phyloP scores from a whole-genome alignment of 2,113 vertebrate genomes.

The Rhabdomys dilectus region DNA sequence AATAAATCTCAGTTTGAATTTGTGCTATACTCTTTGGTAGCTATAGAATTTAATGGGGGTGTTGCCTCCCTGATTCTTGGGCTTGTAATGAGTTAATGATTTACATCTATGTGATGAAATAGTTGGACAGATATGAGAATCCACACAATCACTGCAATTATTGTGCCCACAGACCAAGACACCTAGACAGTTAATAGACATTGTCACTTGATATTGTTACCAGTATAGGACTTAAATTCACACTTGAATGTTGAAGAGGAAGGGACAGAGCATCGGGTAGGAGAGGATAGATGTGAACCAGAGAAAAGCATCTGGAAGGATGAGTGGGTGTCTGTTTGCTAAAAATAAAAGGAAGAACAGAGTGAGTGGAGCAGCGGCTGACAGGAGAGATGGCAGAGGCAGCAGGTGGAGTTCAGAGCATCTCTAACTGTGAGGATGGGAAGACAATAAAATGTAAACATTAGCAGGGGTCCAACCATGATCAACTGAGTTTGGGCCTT shows the following conservation, averaged over 20 bases:
- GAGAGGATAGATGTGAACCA: not conserved
- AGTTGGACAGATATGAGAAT: not conserved
- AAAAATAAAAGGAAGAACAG: not conserved
- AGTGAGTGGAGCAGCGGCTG: not conserved
- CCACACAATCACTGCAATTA: not conserved
- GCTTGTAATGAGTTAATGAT: not conserved
- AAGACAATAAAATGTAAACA: not conserved
- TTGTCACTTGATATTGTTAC: not conserved
- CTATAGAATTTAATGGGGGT: not conserved
- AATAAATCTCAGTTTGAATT: not conserved
- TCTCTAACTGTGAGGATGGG: not conserved
- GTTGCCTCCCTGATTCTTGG: not conserved
- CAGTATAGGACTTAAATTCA: not conserved
- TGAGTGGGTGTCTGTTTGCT: not conserved
- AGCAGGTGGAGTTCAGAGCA: not conserved
- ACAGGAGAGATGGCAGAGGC: not conserved
- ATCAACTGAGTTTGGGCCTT: not conserved
- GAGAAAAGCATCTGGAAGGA: not conserved
- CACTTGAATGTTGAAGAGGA: not conserved
- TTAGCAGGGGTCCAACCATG: not conserved
- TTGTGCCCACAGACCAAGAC: not conserved
- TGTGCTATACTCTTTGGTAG: not conserved
- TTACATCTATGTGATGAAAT: not conserved
- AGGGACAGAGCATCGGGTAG: accelerated
- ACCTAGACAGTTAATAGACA: not conserved